These are phyloP conservation scores for Megaustenia siamemsis DNA, from an alignment of 2,888 invertebrate species.

Conservation along the genomic window DNA sequence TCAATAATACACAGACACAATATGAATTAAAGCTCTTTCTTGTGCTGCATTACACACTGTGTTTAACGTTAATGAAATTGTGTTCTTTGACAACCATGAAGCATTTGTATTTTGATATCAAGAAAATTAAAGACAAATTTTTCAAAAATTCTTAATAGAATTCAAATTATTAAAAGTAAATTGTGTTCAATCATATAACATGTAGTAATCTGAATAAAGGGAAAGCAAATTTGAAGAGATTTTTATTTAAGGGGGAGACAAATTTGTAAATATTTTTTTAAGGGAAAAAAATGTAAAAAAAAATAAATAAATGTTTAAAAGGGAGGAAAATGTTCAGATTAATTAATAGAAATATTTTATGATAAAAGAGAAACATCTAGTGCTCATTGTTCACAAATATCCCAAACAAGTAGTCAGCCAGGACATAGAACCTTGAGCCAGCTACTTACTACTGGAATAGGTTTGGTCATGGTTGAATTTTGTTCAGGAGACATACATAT, in stretches of 20 bases:
- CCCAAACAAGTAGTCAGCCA: neutral
- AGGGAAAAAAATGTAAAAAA: too few species aligned
- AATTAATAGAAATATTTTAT: neutral
- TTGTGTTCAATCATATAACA: neutral
- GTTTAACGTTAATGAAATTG: too few species aligned
- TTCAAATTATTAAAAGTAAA: neutral
- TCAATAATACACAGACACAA: too few species aligned
- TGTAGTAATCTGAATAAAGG: neutral
- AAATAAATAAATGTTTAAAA: neutral
- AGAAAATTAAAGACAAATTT: too few species aligned
- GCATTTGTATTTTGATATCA: too few species aligned
- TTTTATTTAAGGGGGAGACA: too few species aligned
- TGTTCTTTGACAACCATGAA: too few species aligned
- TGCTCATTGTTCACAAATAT: slow-evolving; percentile 6
- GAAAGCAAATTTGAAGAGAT: too few species aligned
- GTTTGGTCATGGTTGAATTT: neutral
- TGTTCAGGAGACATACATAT: neutral
- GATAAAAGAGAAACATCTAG: neutral
- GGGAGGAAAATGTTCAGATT: neutral
- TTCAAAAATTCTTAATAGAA: neutral
- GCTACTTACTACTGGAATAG: slow-evolving; percentile 16
- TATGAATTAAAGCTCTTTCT: too few species aligned
- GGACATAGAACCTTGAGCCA: neutral
- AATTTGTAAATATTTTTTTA: too few species aligned
- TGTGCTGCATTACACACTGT: too few species aligned